Evolutionary conservation across 1,140 invertebrate genomes (phyloP), one percentile per base, ranked within the genome.

Genomic region (Lasioglossum baleicum): DNA sequence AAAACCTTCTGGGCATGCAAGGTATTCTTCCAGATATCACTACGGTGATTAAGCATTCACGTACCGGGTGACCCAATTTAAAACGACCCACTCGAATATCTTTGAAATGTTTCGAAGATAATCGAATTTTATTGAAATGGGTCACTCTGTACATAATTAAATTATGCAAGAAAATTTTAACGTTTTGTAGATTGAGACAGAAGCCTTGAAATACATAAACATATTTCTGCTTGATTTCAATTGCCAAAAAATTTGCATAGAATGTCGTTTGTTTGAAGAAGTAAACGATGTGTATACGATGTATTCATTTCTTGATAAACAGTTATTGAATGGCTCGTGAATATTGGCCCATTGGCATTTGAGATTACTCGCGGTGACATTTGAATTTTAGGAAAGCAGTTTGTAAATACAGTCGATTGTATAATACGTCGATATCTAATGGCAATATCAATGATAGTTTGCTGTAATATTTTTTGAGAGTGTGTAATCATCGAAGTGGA

Each of bases 1-100:
- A 84, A 74, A 82, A 75, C 79, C 73, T 75, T 53, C 70, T 82
- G 60, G 74, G 40, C 7, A 26, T 67, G 51, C 15, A 35, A 3
- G 42, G 8, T 65, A 42, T 22, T 75, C 17, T 26, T 48, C 65
- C 42, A 67, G 11, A 15, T 26, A 67, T 26, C 42, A 15, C 17
- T 53, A 53, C 17, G 13, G 2, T 20, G 44, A 11, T 48, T 48
- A 48, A 48, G 44, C 8, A 11, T 48, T 48, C 0, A 13, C 8
- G 35, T 35, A 35, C 35, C 2, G 35, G 35, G 35, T 35, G 35
- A 35, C 35, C 35, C 35, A 35, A 35, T 35, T 35, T 35, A 35
- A 35, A 35, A 35, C 35, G 35, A 35, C 2, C 35, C 5, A 4
- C 35, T 35, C 35, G 35, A 35, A 35, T 35, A 35, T 35, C 35